Evolutionary conservation across 2,888 invertebrate species (phyloP).

Genomic region (Bhutanitis thaidina): DNA sequence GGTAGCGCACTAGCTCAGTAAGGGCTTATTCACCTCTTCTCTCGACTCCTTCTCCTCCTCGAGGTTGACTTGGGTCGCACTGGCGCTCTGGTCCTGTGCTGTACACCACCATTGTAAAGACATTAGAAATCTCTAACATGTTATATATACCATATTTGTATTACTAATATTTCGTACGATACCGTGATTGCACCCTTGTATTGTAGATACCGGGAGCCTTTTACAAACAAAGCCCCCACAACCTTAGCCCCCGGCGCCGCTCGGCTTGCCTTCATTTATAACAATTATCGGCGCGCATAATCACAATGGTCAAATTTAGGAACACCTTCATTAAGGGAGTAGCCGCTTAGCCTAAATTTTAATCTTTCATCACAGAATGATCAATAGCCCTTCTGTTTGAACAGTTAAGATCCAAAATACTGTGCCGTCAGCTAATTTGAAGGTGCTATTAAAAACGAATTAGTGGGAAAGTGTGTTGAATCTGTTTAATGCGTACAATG

Average conservation of each 20-base stretch:
- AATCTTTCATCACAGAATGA: background rate
- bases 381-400: background rate
- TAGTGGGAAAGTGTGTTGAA: conserved; percentile 27
- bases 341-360: conserved; percentile 20
- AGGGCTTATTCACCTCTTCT: no score
- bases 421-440: background rate
- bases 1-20: no score
- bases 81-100: no score
- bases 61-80: no score
- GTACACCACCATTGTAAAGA: no score
- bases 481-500: background rate
- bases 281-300: conserved; percentile 55
- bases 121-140: no score
- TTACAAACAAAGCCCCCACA: conserved; percentile 17
- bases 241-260: conserved; percentile 22
- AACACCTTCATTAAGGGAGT: conserved; percentile 62
- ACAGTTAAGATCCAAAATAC: background rate
- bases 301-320: conserved; percentile 53
- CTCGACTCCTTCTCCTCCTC: no score
- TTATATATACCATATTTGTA: no score
- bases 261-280: conserved; percentile 53
- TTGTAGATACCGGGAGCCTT: conserved; percentile 20
- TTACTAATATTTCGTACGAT: background rate
- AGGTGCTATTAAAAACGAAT: conserved; percentile 56
- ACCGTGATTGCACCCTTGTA: conserved; percentile 1